Base-by-base conservation (phyloP, 2,888 invertebrate species). In the Eueremaeus valkanovi region DNA sequence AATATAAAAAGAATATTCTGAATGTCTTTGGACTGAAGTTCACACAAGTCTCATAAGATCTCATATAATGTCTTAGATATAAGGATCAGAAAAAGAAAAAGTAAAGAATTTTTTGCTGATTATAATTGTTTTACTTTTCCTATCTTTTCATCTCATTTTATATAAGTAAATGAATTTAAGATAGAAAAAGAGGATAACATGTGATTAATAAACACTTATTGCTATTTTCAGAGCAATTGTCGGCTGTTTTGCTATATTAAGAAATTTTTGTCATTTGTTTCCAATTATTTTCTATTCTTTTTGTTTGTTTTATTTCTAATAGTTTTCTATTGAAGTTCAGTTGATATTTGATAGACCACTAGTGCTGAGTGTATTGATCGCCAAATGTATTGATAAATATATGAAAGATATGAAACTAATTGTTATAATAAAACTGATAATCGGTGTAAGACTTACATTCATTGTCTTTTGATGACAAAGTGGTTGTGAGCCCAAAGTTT, bases 41-140 rank as follows among this genome's bases (percentile, higher is more conserved):
- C 55, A 55, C 24, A 55, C 55, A 51, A 55, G 27, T 55, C 27
- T 55, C 9, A 24, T 16, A 13, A 2, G 16, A 40, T 13, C 18
- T 45, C 18, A 45, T 45, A 45, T 45, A 45, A 51, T n/a, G 21
- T 51, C 2, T 55, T 27, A 0, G 3, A 6, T 27, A 55, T 11
- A 55, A 55, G 27, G 16, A 24, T 21, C 11, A 16, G 24, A 51
- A 3, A 45, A 18, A 45, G 40, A 45, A 18, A 21, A 51, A 21
- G 51, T 24, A 18, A 11, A 13, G 21, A 24, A 55, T 68, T 42
- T 68, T 68, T 68, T 68, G 68, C 68, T 68, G 68, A 68, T 42
- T 68, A 40, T 68, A 68, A 68, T 68, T 68, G 42, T 68, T 68
- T 68, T 68, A 42, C 36, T 36, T 24, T 40, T 63, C 33, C 33